Evolutionary conservation across 2,888 invertebrate species (phyloP), one percentile per base, ranked within the genome.

Genomic region (Scrobipalpa costella): DNA sequence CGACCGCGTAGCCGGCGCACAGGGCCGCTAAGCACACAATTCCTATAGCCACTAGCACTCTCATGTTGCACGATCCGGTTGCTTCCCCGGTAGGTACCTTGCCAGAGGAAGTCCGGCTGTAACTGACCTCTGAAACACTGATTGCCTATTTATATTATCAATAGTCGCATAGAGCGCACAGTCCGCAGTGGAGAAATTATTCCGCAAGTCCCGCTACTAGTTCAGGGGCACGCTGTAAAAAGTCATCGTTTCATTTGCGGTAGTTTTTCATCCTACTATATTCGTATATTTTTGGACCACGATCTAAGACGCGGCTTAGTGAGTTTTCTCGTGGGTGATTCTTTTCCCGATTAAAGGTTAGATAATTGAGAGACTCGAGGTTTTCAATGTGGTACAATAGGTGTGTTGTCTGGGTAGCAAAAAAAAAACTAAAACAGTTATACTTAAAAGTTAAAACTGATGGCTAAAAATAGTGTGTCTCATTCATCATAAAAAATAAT

Each of bases 91-190:
- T 64, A 68, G 71, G 70, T 74, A 67, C 68, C 67, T 77, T 68
- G 71, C 76, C 77, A 74, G 75, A 84, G 86, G 88, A 87, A 85
- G 86, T 84, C 83, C 83, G 84, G 80, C 76, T 81, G 85, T 77
- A 73, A 87, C 86, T 88, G 85, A 85, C 83, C 81, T 84, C 82
- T 80, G 81, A 70, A 73, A 69, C 73, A 76, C 67, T 74, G 76
- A 78, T 81, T 81, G 85, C 70, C 84, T 85, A 83, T 91, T 91
- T 91, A 87, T 90, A 86, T 86, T 80, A 80, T 76, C 75, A 77
- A 78, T 81, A 66, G 74, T 72, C 74, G 75, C 21, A 52, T 21
- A 77, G 71, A 63, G 50, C 71, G 76, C 76, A 69, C 79, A 77
- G 75, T 52, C 72, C 68, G 73, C 80, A 80, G 74, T 84, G 84